Conservation (phyloP, 2,113 vertebrate genomes). For the Brienomyrus longianalis region DNA sequence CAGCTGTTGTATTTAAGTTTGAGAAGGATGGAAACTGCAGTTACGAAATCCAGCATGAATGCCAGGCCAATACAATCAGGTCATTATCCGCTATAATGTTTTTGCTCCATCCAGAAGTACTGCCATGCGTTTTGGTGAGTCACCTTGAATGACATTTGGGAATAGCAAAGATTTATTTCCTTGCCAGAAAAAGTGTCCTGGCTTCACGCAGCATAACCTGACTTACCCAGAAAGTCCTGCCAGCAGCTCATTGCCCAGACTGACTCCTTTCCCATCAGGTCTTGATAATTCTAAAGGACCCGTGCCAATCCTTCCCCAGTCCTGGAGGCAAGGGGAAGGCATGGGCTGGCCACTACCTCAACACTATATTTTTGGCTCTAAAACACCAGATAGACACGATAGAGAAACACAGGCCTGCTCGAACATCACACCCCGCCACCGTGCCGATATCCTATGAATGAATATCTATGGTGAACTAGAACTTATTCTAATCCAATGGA, state of each 20-base stretch:
- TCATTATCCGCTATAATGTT: background rate
- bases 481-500: background rate
- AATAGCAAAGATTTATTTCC: background rate
- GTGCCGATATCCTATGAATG: background rate
- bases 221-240: background rate
- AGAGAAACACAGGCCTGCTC: background rate
- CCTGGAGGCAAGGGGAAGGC: background rate
- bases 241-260: background rate
- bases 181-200: background rate
- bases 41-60: background rate
- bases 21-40: background rate
- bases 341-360: background rate
- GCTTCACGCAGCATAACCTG: background rate
- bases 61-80: background rate
- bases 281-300: background rate
- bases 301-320: background rate
- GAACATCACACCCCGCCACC: background rate
- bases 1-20: background rate
- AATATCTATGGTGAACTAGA: background rate
- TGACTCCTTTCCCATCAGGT: background rate
- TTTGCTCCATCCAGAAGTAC: background rate
- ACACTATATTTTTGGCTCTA: background rate
- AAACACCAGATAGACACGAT: background rate
- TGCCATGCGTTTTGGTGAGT: background rate
- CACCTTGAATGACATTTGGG: background rate